A percentile compares a stretch with the other conserved stretches of the same genome.
These are phyloP conservation scores for Gryllus bimaculatus DNA, from an alignment of 1,140 invertebrate species.

Conservation along the genomic window DNA sequence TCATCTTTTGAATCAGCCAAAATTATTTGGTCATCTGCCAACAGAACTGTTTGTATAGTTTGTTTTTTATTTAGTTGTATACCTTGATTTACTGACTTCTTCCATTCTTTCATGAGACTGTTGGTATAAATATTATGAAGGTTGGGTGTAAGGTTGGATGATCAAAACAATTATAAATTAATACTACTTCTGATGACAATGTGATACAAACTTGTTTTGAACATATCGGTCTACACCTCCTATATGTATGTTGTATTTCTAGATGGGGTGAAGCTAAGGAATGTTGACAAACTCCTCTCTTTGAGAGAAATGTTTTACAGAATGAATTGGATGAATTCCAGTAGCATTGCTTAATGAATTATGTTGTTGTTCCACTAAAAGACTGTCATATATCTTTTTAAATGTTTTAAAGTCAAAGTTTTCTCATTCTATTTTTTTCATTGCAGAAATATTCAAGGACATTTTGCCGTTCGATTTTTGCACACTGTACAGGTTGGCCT, in stretches of 20 bases:
- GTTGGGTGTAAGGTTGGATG: no score
- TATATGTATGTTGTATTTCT: neutral
- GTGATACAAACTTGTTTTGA: constrained; percentile 20
- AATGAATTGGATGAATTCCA: constrained; percentile 21
- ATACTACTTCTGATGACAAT: constrained; percentile 24
- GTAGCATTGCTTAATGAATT: constrained; percentile 22
- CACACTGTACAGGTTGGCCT: no score
- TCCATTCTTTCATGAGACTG: no score
- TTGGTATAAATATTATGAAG: no score
- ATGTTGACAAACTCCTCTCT: constrained; percentile 23
- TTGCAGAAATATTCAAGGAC: neutral
- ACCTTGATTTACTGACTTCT: no score
- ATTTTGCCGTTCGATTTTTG: neutral
- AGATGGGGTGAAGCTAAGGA: constrained; percentile 24
- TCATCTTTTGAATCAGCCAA: no score
- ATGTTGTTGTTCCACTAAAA: constrained; percentile 28
- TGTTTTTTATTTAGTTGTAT: no score
- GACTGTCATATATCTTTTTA: neutral
- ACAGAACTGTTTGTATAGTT: no score
- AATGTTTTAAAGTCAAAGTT: constrained; percentile 21
- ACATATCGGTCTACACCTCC: no score
- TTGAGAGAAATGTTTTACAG: constrained; percentile 21
- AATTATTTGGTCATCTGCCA: no score
- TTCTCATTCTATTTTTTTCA: constrained; percentile 23
- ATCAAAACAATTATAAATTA: no score